Conservation (phyloP, 2,797 vertebrate species). For the Mallotus villosus region DNA sequence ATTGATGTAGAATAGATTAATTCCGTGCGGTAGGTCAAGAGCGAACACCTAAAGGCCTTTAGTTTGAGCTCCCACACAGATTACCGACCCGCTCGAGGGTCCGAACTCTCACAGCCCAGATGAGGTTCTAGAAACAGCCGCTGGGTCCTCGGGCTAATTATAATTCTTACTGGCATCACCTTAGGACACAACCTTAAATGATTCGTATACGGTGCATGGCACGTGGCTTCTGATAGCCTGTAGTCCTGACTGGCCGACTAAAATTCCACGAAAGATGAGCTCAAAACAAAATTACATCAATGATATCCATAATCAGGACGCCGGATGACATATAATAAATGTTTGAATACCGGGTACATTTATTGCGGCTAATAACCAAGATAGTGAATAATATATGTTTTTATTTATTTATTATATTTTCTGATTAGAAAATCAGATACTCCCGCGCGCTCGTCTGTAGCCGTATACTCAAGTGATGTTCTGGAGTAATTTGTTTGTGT, state of each 20-base stretch:
- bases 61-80: conserved; percentile 17
- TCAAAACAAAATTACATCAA: not conserved
- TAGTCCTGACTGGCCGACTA: not conserved
- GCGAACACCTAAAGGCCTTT: conserved; percentile 59
- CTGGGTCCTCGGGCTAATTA: too few relatives aligned
- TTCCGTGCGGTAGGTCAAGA: conserved; percentile 85
- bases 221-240: not conserved
- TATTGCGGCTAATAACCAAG: not conserved
- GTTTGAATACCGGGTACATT: not conserved
- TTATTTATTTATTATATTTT: not conserved
- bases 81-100: not conserved
- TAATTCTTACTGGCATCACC: too few relatives aligned
- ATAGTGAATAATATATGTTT: conserved; percentile 19
- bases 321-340: not conserved
- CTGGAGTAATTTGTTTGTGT: conserved; percentile 52
- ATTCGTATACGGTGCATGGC: too few relatives aligned
- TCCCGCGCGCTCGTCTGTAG: not conserved
- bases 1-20: conserved; percentile 68
- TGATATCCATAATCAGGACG: not conserved
- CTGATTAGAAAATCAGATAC: not conserved
- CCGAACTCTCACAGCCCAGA: not conserved
- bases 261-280: not conserved
- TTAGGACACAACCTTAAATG: too few relatives aligned
- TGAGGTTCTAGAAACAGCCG: not conserved
- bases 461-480: conserved; percentile 48